Percentiles rank a stretch among this genome's conserved stretches.
These are phyloP conservation scores for Nomada lathburiana DNA, from an alignment of 2,888 invertebrate genomes.

Conservation along the genomic window DNA sequence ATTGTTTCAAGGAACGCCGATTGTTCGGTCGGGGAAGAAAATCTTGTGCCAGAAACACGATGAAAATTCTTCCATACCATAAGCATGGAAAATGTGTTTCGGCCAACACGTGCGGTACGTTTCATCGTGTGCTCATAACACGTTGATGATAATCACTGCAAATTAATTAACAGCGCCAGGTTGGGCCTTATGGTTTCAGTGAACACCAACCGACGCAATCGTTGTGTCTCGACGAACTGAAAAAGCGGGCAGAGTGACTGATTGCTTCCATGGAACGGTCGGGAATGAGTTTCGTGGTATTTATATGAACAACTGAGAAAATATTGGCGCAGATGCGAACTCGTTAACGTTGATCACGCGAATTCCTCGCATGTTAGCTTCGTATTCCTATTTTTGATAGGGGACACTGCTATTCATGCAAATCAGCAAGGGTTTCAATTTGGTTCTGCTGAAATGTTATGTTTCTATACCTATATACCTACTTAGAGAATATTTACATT, in stretches of 20 bases:
- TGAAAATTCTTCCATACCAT: not conserved
- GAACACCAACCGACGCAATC: conserved; percentile 1
- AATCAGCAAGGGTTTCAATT: not conserved
- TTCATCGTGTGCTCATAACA: conserved; percentile 9
- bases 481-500: too few species aligned
- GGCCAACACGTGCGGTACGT: conserved; percentile 14
- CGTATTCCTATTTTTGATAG: not conserved
- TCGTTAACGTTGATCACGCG: conserved; percentile 25
- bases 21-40: conserved; percentile 28
- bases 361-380: conserved; percentile 12
- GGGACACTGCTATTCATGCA: not conserved
- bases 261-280: conserved; percentile 27
- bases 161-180: conserved; percentile 34
- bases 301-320: conserved; percentile 15
- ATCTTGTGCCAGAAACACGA: conserved; percentile 14
- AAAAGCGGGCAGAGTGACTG: conserved; percentile 19
- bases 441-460: too few species aligned
- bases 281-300: conserved; percentile 24
- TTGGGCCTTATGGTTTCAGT: not conserved
- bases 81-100: conserved; percentile 21
- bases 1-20: conserved; percentile 61
- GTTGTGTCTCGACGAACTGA: not conserved
- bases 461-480: too few species aligned
- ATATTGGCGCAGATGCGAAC: conserved; percentile 40
- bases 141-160: conserved; percentile 31